Base-by-base conservation (phyloP, 2,113 vertebrate genomes). In the Anolis carolinensis region DNA sequence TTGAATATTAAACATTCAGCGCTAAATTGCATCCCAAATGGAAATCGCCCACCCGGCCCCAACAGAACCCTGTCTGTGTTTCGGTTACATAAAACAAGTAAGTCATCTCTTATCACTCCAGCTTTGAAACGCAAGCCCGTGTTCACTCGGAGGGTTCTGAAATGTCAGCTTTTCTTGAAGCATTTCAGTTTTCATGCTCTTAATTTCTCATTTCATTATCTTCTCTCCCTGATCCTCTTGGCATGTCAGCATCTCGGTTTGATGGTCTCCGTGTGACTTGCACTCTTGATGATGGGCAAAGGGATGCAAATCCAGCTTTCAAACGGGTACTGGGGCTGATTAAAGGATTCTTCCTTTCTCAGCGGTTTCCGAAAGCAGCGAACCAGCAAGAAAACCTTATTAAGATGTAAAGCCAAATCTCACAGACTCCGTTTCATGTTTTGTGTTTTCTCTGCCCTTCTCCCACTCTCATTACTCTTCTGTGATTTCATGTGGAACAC, bases 141-240 rank as follows among this genome's bases (percentile, higher is more conserved):
- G 89, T 87, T 94, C 90, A 82, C 88, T 90, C 68, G 52, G 73
- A 92, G 89, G 86, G 82, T 92, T 93, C 89, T 88, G 92, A 94
- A 92, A 82, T 93, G 94, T 93, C 94, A 95, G 94, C 94, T 94
- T 92, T 94, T 94, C 93, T 83, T 65, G 78, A 48, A 62, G 91
- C 86, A 75, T 89, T 89, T 83, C 87, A 81, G 78, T 94, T 93
- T 55, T 94, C 92, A 94, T 85, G 91, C 86, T 93, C 92, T 89
- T 95, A 94, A 94, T 95, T 94, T 94, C 91, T 90, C 90, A 92
- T 93, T 94, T 94, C 90, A 93, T 95, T 94, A 92, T 94, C 93
- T 93, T 93, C 93, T 92, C 0, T 39, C 2, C 34, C 91, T 92
- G 86, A 91, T 93, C 93, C 91, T 88, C 91, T 80, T 92, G 92